These are phyloP conservation scores for Polietes domitor DNA, from an alignment of 2,888 invertebrate species.

Conservation along the genomic window DNA sequence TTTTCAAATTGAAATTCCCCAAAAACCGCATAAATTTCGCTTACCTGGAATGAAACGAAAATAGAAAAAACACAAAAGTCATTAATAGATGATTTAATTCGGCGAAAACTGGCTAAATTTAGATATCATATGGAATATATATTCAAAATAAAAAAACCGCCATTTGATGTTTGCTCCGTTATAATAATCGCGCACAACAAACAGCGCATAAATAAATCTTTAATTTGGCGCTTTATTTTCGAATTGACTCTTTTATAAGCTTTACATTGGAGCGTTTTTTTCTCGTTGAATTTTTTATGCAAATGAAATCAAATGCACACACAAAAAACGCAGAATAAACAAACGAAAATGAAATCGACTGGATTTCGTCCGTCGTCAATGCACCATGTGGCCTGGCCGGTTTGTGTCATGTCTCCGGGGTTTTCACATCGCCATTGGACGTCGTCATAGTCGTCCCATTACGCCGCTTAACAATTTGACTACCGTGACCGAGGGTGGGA, in stretches of 20 bases:
- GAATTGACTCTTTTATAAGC: not conserved
- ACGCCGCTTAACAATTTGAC: not conserved
- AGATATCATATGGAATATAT: slow-evolving; percentile 16
- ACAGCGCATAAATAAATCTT: slow-evolving; percentile 8
- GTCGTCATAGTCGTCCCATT: not conserved
- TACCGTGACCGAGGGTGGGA: not conserved
- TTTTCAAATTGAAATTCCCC: not conserved
- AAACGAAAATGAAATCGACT: not conserved
- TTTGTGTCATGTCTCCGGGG: not conserved
- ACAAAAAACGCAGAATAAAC: not conserved
- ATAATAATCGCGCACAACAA: not conserved
- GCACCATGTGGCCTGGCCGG: not conserved
- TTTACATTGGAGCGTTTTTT: not conserved
- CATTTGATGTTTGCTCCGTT: not conserved
- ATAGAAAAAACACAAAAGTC: slow-evolving; percentile 16
- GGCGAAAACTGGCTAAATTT: not conserved
- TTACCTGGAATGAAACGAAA: slow-evolving; percentile 49
- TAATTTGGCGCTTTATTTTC: not conserved
- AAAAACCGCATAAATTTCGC: not conserved
- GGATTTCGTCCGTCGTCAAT: not conserved
- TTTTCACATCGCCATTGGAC: not conserved
- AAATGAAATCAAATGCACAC: slow-evolving; percentile 3
- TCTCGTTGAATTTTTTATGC: not conserved
- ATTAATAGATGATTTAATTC: not conserved
- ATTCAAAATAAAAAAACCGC: slow-evolving; percentile 2